A percentile compares a stretch with the other conserved stretches of the same genome.
These are phyloP conservation scores for Protodeltote pygarga DNA, from an alignment of 2,888 invertebrate genomes.

Conservation along the genomic window DNA sequence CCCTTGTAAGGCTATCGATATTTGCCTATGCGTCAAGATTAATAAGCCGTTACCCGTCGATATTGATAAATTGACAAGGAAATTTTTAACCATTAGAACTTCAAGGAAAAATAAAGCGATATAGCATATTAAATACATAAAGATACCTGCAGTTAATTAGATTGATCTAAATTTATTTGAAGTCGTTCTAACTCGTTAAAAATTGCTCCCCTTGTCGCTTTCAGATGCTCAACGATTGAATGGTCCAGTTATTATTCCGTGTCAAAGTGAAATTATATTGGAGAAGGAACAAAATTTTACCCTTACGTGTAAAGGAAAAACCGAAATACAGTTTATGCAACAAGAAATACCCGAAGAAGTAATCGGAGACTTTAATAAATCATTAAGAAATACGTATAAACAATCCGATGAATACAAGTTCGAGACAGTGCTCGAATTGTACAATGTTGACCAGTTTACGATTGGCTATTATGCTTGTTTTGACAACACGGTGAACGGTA, in stretches of 20 bases:
- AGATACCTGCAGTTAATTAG: no score
- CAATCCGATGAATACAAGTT: conserved; percentile 65
- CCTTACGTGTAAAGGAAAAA: conserved; percentile 69
- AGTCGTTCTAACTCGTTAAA: conserved; percentile 9
- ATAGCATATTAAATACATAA: no score
- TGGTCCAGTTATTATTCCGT: conserved; percentile 72
- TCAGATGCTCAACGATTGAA: conserved; percentile 71
- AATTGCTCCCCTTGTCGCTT: conserved; percentile 58
- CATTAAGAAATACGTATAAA: conserved; percentile 22
- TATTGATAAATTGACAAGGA: conserved; percentile 50
- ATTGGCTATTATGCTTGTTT: conserved; percentile 87
- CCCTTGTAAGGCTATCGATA: conserved; percentile 58
- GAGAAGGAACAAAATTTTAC: conserved; percentile 76
- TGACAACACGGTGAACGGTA: conserved; percentile 69
- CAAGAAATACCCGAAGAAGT: conserved; percentile 72
- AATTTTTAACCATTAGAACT: neutral
- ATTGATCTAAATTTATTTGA: no score
- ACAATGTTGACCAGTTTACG: conserved; percentile 74
- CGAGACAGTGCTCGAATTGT: conserved; percentile 78
- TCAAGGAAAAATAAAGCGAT: no score
- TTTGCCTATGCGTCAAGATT: conserved; percentile 64
- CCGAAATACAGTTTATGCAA: conserved; percentile 66
- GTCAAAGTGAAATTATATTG: conserved; percentile 70
- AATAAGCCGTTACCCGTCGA: conserved; percentile 42
- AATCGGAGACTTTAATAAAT: conserved; percentile 53